Evolutionary conservation across 2,888 invertebrate species (phyloP), one percentile per base, ranked within the genome.

Genomic region (Laothoe populi): DNA sequence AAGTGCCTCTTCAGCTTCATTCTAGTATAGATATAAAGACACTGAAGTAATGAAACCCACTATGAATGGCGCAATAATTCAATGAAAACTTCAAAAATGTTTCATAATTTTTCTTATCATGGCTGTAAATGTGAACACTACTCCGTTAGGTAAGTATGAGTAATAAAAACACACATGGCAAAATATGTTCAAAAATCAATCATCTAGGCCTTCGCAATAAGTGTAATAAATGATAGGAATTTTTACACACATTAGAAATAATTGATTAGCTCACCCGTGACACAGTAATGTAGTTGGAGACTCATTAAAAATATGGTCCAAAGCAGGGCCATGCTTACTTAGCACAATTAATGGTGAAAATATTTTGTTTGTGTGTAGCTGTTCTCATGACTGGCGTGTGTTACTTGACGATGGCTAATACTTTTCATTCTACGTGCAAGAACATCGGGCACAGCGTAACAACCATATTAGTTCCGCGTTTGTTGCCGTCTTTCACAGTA

Each of bases 381-480:
- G 21, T 61, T 38, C 13, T 66, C 66, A 73, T 74, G 65, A 73
- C 68, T 73, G 73, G 57, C 63, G 26, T 62, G 61, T 59, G 64
- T 57, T 59, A 49, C 62, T 61, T 19, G 31, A 58, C 60, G 63
- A 64, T 62, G 61, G 60, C 13, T 53, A 42, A 53, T 44, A 66
- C 70, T 31, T 53, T 11, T 19, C 31, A 73, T 71, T 68, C 62
- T 66, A 42, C 60, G 38, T 57, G 44, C 58, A 24, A 59, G 40
- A 26, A 61, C 40, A 24, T 60, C 49, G 53, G 61, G 59, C 44
- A 42, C 42, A 63, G 63, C 64, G 63, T 64, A 57, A 48, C 45
- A 73, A 75, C 66, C 58, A 42, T 64, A 66, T 75, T 75, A 72
- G 74, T 69, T 71, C 62, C 71, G 69, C 75, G 11, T 26, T 26